Percentiles rank a stretch among this genome's conserved stretches.
These are phyloP conservation scores for Acinonyx jubatus DNA, from an alignment of 2,113 vertebrate species.

Conservation along the genomic window DNA sequence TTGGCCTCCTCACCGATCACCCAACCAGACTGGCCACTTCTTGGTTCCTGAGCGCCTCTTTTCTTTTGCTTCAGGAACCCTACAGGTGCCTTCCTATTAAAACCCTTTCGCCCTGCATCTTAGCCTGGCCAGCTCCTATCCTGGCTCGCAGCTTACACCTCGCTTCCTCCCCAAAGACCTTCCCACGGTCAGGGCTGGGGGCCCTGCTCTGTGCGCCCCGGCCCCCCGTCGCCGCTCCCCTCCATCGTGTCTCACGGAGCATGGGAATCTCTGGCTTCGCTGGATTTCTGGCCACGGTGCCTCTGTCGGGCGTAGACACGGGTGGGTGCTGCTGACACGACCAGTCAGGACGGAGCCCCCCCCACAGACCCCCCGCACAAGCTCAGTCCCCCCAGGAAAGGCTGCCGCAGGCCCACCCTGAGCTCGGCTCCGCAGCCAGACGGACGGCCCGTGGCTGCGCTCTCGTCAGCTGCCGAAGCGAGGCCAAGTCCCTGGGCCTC, in stretches of 20 bases:
- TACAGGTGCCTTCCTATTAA: background rate
- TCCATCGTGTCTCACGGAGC: rapidly evolving
- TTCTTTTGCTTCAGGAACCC: background rate
- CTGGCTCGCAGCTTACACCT: background rate
- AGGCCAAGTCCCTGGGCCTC: too few species aligned
- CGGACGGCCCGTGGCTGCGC: rapidly evolving
- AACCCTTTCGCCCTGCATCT: too few species aligned
- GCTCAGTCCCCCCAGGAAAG: background rate
- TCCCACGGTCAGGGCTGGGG: background rate
- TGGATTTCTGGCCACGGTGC: background rate
- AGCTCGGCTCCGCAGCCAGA: rapidly evolving
- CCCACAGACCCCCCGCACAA: rapidly evolving
- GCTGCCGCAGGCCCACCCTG: background rate
- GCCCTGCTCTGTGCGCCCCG: too few species aligned
- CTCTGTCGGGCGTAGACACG: background rate
- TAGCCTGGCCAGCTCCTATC: background rate
- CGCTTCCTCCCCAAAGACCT: background rate
- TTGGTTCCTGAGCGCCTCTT: background rate
- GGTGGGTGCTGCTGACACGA: too few species aligned
- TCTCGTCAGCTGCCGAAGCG: rapidly evolving
- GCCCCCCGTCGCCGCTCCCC: rapidly evolving
- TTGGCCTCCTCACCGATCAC: background rate
- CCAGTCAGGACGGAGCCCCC: background rate
- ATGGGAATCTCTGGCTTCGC: rapidly evolving
- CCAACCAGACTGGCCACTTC: rapidly evolving